A percentile compares a stretch with the other conserved stretches of the same genome.
phyloP scores from a whole-genome alignment of 2,888 invertebrate genomes.

The Chloroclysta siterata region DNA sequence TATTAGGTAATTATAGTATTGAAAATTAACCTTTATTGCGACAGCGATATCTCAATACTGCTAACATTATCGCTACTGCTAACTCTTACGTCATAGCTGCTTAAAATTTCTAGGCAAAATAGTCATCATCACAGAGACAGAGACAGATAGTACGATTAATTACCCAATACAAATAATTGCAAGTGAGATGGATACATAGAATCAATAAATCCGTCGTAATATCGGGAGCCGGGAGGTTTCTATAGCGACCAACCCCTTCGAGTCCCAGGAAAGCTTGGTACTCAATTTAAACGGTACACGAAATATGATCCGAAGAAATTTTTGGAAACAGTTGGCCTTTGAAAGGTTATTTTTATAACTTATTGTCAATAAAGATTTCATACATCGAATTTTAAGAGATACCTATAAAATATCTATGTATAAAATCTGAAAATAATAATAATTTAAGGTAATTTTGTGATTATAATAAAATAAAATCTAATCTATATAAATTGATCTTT shows the following conservation, averaged over 20 bases:
- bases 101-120: not conserved
- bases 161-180: slow-evolving; percentile 34
- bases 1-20: too few species aligned
- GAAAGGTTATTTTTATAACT: not conserved
- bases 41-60: too few species aligned
- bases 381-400: too few species aligned
- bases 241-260: slow-evolving; percentile 73
- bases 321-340: not conserved
- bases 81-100: too few species aligned
- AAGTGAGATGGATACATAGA: slow-evolving; percentile 61
- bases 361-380: too few species aligned
- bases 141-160: slow-evolving; percentile 14
- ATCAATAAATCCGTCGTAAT: slow-evolving; percentile 71
- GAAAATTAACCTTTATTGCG: too few species aligned
- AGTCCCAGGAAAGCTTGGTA: slow-evolving; percentile 45
- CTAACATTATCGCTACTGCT: too few species aligned
- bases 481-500: too few species aligned
- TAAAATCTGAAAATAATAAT: too few species aligned
- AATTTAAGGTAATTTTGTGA: too few species aligned
- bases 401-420: too few species aligned
- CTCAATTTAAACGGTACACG: slow-evolving; percentile 56
- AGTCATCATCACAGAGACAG: not conserved
- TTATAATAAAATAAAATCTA: too few species aligned
- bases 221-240: slow-evolving; percentile 72
- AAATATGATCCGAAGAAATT: not conserved